A percentile compares a stretch with the other conserved stretches of the same genome.
These are phyloP conservation scores for Myrmecophaga tridactyla DNA, from an alignment of 2,113 vertebrate genomes.

Conservation along the genomic window DNA sequence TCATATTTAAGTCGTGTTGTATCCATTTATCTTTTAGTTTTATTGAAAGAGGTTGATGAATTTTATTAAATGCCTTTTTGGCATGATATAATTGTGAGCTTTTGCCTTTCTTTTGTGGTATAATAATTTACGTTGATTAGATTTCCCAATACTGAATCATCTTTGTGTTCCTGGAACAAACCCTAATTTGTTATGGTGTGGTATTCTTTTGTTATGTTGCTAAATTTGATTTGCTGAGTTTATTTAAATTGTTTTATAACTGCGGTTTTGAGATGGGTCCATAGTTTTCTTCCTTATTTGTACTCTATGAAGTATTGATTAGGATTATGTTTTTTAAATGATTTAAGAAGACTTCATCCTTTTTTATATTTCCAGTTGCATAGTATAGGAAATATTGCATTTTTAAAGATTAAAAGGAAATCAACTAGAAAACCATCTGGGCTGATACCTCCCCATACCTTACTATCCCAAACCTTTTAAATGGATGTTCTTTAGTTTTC, in stretches of 20 bases:
- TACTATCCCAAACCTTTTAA: neutral
- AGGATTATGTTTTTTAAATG: neutral
- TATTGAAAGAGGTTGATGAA: constrained; percentile 25
- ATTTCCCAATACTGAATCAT: constrained; percentile 52
- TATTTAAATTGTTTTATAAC: constrained; percentile 26
- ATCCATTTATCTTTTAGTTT: constrained; percentile 32
- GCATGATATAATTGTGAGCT: neutral
- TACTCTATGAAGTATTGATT: neutral
- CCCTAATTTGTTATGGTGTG: constrained; percentile 1
- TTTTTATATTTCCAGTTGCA: neutral
- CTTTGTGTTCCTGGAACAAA: constrained; percentile 49
- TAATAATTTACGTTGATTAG: constrained; percentile 33
- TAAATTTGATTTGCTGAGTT: constrained; percentile 29
- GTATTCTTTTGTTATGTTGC: constrained; percentile 5
- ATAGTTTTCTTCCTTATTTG: neutral
- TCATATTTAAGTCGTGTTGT: neutral
- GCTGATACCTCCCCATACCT: neutral
- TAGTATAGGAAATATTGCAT: neutral
- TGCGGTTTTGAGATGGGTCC: neutral
- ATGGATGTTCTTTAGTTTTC: neutral
- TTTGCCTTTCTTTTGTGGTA: constrained; percentile 42
- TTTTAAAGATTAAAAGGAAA: constrained; percentile 6
- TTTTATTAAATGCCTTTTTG: constrained; percentile 47
- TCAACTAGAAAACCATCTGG: neutral
- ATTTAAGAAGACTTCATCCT: neutral